Conservation (phyloP, 2,888 invertebrate species). For the Erannis defoliaria region DNA sequence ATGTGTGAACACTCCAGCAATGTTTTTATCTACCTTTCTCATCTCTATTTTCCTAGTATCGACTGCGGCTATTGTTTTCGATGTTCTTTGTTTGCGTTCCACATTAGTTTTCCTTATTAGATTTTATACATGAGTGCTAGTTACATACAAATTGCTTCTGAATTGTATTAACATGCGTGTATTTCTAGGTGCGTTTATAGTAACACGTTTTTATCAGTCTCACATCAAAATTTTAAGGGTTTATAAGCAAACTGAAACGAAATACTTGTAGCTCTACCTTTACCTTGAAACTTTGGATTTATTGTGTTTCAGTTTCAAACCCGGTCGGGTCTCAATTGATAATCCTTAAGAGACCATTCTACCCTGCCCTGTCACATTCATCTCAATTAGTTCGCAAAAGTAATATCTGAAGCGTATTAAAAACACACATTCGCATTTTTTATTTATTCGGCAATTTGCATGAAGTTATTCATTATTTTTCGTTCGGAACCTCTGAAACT, state of each 20-base stretch:
- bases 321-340: constrained; percentile 34
- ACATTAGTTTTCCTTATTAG: constrained; percentile 48
- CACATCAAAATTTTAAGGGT: neutral
- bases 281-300: constrained; percentile 27
- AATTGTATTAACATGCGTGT: constrained; percentile 22
- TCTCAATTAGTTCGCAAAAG: constrained; percentile 65
- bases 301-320: constrained; percentile 30
- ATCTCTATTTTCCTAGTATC: constrained; percentile 55
- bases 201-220: neutral
- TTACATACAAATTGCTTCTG: constrained; percentile 26
- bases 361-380: constrained; percentile 57
- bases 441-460: constrained; percentile 74
- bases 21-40: constrained; percentile 50
- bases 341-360: constrained; percentile 39
- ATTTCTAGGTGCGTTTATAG: neutral
- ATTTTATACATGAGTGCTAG: constrained; percentile 36
- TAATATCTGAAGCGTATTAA: constrained; percentile 57
- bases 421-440: constrained; percentile 51
- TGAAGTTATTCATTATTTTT: constrained; percentile 70
- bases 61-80: constrained; percentile 53
- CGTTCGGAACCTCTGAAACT: constrained; percentile 64
- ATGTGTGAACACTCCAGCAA: constrained; percentile 43
- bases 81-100: constrained; percentile 50
- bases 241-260: constrained; percentile 11
- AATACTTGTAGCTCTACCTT: constrained; percentile 23